Evolutionary conservation across 37 sponge, comb jelly and placozoan species (phyloP).

Genomic region (Beroe ovata): DNA sequence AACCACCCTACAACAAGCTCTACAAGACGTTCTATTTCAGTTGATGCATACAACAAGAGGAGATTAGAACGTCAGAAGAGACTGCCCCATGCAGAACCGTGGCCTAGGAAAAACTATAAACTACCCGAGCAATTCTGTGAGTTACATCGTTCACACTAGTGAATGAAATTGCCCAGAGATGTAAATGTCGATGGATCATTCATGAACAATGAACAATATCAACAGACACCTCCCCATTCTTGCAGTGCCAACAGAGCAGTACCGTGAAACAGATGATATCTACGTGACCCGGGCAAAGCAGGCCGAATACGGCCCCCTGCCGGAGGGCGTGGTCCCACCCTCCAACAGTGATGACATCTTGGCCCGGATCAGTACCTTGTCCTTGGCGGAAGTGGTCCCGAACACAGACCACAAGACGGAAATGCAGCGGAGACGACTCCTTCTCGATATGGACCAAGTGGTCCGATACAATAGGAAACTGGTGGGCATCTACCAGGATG

Average conservation of each 20-base stretch:
- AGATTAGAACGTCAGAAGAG: neutral
- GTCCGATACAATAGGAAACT: slow-evolving; percentile 56
- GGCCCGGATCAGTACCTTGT: slow-evolving; percentile 36
- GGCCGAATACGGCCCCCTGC: neutral
- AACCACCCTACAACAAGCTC: too few relatives aligned
- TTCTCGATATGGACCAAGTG: slow-evolving; percentile 39
- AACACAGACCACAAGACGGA: slow-evolving; percentile 62
- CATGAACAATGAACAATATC: too few relatives aligned
- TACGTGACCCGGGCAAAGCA: slow-evolving; percentile 5
- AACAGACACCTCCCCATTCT: too few relatives aligned
- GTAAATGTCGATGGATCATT: too few relatives aligned
- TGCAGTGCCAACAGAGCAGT: neutral
- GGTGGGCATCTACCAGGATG: slow-evolving; percentile 13
- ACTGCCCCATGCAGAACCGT: neutral
- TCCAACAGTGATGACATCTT: slow-evolving; percentile 34
- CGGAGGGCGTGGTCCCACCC: neutral
- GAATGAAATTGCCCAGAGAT: too few relatives aligned
- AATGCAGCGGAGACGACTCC: slow-evolving; percentile 19
- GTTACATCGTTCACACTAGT: too few relatives aligned
- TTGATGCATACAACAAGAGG: neutral
- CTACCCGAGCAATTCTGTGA: slow-evolving; percentile 14
- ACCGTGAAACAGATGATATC: neutral
- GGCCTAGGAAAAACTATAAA: slow-evolving; percentile 18
- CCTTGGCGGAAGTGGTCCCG: slow-evolving; percentile 6
- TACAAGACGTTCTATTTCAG: neutral